These are phyloP conservation scores for Sapayoa aenigma DNA, from an alignment of 2,113 vertebrate genomes.

Conservation along the genomic window DNA sequence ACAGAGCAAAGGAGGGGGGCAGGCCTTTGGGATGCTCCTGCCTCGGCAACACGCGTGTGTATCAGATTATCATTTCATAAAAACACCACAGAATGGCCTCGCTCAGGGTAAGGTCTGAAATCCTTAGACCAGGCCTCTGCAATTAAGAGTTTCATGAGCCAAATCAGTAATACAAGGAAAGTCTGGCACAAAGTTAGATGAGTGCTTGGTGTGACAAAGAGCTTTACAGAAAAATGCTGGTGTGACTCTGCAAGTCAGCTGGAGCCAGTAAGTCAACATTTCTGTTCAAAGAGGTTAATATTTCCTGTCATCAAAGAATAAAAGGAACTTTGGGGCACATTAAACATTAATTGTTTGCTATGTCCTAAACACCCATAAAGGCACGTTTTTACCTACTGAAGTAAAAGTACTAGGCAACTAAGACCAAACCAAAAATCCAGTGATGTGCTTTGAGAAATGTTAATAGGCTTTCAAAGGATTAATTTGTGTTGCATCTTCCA, in stretches of 20 bases:
- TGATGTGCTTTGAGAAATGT: not conserved
- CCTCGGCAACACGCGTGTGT: not conserved
- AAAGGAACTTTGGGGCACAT: not conserved
- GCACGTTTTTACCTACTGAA: not conserved
- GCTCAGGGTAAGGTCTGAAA: not conserved
- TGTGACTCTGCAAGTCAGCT: not conserved
- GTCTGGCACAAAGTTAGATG: not conserved
- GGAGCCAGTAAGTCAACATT: not conserved
- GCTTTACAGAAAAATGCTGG: not conserved
- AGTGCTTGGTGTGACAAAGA: not conserved
- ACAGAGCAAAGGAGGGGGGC: not conserved
- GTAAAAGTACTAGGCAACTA: not conserved
- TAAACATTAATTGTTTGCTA: not conserved
- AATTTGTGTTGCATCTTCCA: not conserved
- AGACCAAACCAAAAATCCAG: not conserved
- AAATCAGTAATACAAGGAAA: not conserved
- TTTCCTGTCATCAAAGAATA: not conserved
- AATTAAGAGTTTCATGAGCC: not conserved
- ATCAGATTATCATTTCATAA: not conserved
- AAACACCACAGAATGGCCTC: not conserved
- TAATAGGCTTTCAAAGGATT: slow-evolving; percentile 13
- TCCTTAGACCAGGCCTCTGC: not conserved
- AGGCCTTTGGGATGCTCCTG: not conserved
- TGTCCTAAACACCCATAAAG: not conserved
- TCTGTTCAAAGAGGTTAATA: not conserved